These are phyloP conservation scores for Scaptodrosophila latifasciaeformis DNA, from an alignment of 2,888 invertebrate species.

Conservation along the genomic window DNA sequence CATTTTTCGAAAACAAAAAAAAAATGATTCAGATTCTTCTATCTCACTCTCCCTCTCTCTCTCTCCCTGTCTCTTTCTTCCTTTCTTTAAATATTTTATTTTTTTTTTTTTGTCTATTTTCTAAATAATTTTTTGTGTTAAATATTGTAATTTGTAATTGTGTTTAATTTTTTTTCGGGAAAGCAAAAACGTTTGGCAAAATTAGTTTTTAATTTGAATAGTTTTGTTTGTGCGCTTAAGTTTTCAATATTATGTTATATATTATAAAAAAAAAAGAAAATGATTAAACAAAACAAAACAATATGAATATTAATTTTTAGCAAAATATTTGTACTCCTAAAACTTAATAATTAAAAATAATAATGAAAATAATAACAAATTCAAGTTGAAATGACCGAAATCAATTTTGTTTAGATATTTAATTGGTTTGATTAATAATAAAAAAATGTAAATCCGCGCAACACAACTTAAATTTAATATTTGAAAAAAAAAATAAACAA, in stretches of 20 bases:
- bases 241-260: constrained; percentile 66
- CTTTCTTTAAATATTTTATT: no score
- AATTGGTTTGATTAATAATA: constrained; percentile 37
- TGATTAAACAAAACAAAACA: no score
- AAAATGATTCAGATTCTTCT: not conserved
- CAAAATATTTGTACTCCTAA: constrained; percentile 65
- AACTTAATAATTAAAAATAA: constrained; percentile 42
- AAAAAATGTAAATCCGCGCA: not conserved
- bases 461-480: constrained; percentile 2
- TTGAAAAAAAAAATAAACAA: not conserved
- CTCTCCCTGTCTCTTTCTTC: not conserved
- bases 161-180: constrained; percentile 63
- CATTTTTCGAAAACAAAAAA: constrained; percentile 21
- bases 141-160: constrained; percentile 65
- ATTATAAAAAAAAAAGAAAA: constrained; percentile 2
- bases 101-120: not conserved
- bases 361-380: constrained; percentile 3
- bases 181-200: constrained; percentile 73
- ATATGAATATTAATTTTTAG: constrained; percentile 65
- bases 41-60: not conserved
- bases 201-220: constrained; percentile 64
- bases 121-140: constrained; percentile 43
- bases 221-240: constrained; percentile 67
- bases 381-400: constrained; percentile 47
- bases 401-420: constrained; percentile 54